Base-by-base conservation (phyloP, 1,140 invertebrate genomes). In the Mamestra configurata region DNA sequence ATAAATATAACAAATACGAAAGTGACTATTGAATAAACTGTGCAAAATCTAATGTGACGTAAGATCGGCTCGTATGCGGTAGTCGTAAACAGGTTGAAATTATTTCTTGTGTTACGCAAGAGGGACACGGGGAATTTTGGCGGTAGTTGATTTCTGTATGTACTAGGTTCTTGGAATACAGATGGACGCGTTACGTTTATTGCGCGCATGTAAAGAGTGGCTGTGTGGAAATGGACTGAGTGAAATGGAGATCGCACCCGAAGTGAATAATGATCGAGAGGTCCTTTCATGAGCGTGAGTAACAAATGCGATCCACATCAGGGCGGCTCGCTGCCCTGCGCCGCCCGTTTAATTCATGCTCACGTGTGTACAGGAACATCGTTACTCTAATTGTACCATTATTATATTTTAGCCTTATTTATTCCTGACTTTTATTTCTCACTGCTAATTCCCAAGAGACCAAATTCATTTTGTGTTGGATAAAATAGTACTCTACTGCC, bases 81-180 rank as follows among this genome's bases (percentile, higher is more conserved):
- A 57, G 61, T 59, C 75, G 75, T 84, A 81, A 85, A 82, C 76
- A 77, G 88, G 78, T 86, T 85, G 76, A 82, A 86, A 85, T 88
- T 79, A 86, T 86, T 79, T n/a, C n/a, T n/a, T 61, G 66, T 81
- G 84, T 88, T 85, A 85, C 77, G 83, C 68, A 90, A 89, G 78
- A 40, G 53, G 37, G 35, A 40, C 66, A 84, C 37, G 83, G 68
- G 66, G 79, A 84, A 88, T 87, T 85, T 88, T 80, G 76, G 79
- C 80, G 61, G 80, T 83, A 82, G 20, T 70, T 59, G 57, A 49
- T 76, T 27, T 18, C 15, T 75, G 20, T 20, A 10, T 68, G n/a
- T 59, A 43, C 31, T 72, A 37, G 49, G 49, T 79, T 46, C 66
- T 49, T 37, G 24, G 86, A 88, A 88, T 89, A 88, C 82, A 82